A percentile compares a stretch with the other conserved stretches of the same genome.
These are phyloP conservation scores for Virgularia gustaviana DNA, from an alignment of 92 coral and sea anemone genomes.

Conservation along the genomic window DNA sequence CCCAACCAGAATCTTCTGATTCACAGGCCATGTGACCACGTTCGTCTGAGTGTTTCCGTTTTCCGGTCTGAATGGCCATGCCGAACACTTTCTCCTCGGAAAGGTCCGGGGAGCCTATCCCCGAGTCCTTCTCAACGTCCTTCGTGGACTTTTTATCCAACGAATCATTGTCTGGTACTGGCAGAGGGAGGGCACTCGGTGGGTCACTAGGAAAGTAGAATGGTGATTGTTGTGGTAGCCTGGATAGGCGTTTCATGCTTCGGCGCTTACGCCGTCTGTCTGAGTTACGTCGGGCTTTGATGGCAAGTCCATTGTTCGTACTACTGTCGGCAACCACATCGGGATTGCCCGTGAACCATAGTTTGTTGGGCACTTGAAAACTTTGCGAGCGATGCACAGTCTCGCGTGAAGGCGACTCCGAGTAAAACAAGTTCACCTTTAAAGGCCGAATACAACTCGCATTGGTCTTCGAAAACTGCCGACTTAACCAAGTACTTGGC, in stretches of 20 bases:
- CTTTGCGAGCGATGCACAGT: background rate
- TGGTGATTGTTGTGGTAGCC: slow-evolving; percentile 33
- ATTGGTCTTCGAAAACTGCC: slow-evolving; percentile 15
- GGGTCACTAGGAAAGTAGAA: slow-evolving; percentile 1
- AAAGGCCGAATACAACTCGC: slow-evolving; percentile 8
- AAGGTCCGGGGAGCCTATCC: slow-evolving; percentile 13
- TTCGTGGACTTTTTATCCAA: background rate
- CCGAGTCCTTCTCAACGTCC: slow-evolving; percentile 6
- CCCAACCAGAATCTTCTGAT: slow-evolving; percentile 37
- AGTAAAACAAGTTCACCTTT: slow-evolving; percentile 28
- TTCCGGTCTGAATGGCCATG: background rate
- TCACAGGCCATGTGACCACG: slow-evolving; percentile 14
- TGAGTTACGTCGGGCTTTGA: slow-evolving; percentile 18
- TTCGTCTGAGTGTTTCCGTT: background rate
- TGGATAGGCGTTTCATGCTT: slow-evolving; percentile 17
- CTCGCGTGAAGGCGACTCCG: slow-evolving; percentile 33
- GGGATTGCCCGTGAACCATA: background rate
- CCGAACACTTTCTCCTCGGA: background rate
- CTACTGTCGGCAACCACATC: background rate
- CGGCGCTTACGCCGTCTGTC: slow-evolving; percentile 29
- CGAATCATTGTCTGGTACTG: background rate
- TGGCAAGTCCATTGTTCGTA: slow-evolving; percentile 4
- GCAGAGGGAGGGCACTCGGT: background rate
- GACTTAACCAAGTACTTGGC: background rate
- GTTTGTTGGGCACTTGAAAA: background rate